These are phyloP conservation scores for Xyrichtys novacula DNA, from an alignment of 2,797 vertebrate species.

Conservation along the genomic window DNA sequence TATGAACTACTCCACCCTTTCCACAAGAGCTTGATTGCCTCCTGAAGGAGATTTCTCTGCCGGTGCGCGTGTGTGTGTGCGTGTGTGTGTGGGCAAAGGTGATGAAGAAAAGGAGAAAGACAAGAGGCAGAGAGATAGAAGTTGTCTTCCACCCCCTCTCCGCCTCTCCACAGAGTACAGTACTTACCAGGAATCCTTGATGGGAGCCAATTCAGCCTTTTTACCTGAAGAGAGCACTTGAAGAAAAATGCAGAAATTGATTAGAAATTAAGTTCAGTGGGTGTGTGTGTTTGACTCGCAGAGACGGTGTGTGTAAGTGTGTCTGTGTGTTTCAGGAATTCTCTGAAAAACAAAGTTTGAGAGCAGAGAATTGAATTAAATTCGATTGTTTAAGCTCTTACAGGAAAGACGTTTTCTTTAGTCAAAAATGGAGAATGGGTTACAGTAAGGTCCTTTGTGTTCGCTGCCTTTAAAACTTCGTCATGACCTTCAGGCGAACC, in stretches of 20 bases:
- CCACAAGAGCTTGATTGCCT: conserved; percentile 81
- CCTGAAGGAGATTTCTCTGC: conserved; percentile 56
- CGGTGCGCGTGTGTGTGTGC: conserved; percentile 17
- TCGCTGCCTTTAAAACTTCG: too few relatives aligned
- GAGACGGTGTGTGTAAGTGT: conserved; percentile 13
- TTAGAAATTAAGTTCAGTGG: conserved; percentile 64
- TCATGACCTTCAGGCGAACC: conserved; percentile 21
- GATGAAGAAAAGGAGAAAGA: conserved; percentile 68
- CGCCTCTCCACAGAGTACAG: conserved; percentile 47
- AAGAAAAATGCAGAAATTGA: conserved; percentile 71
- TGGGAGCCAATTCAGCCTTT: conserved; percentile 68
- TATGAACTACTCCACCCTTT: conserved; percentile 70
- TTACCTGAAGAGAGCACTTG: conserved; percentile 77
- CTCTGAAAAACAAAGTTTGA: conserved; percentile 26
- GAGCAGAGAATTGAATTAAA: too few relatives aligned
- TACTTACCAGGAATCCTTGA: conserved; percentile 77
- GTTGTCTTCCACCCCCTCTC: conserved; percentile 48
- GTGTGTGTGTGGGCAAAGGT: conserved; percentile 42
- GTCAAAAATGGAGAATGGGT: too few relatives aligned
- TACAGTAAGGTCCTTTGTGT: too few relatives aligned
- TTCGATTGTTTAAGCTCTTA: too few relatives aligned
- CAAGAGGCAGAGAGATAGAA: conserved; percentile 55
- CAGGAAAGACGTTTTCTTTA: too few relatives aligned
- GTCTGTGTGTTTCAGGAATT: conserved; percentile 11
- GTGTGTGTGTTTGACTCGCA: conserved; percentile 5